Evolutionary conservation across 2,888 invertebrate genomes (phyloP), one percentile per base, ranked within the genome.

Genomic region (Drosophila hamatofila): DNA sequence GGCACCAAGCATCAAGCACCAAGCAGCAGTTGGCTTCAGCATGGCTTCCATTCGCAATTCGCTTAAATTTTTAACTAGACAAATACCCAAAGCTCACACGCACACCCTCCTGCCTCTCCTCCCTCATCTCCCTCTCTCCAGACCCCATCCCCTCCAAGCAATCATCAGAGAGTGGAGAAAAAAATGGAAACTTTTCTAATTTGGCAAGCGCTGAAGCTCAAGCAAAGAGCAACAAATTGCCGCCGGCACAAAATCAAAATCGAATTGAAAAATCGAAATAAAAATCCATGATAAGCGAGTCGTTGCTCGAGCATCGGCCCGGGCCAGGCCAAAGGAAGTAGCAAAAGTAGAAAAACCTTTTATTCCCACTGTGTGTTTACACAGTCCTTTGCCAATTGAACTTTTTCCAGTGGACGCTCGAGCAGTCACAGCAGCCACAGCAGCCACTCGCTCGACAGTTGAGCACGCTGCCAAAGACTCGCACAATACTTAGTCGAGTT

Each of bases 301-400:
- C n/a, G n/a, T n/a, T n/a, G n/a, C 21, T 3, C 48, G 35, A 25
- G 60, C 18, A 60, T 14, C 30, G 30, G n/a, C n/a, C n/a, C 51
- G 64, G 61, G 44, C 44, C 39, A 2, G 27, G 52, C 44, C 51
- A 41, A 42, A 61, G 72, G 46, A 25, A 39, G 65, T 66, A 75
- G 80, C 73, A 86, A 88, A 90, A 90, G 91, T 90, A 90, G 91
- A 90, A 91, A 91, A 90, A 90, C 91, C 91, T 91, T 90, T 91
- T 88, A 90, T 90, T 81, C 90, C 91, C 91, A 74, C 88, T 74
- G 63, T 88, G 63, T 88, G 90, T 90, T 90, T 89, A 80, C 88
- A 77, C 74, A 90, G 89, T 90, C 86, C 80, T 88, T 67, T 86
- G 89, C 86, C 86, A 86, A 86, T 86, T 86, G 86, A 86, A 86